Evolutionary conservation across 1,140 invertebrate species (phyloP).

Genomic region (Heliothis virescens): DNA sequence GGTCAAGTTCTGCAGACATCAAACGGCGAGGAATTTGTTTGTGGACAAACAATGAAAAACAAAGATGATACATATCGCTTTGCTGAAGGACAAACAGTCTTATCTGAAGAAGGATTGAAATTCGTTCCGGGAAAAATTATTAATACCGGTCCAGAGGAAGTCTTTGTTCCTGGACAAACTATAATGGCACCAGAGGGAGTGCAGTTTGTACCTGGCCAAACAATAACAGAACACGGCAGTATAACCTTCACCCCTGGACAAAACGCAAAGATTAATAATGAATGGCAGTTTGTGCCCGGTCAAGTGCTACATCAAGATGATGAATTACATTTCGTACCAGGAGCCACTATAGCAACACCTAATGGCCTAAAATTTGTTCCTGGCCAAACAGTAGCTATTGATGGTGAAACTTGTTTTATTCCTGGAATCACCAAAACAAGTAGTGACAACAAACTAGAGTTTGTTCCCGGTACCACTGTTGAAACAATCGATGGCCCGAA

Average conservation of each 20-base stretch:
- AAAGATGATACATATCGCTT: conserved; percentile 88
- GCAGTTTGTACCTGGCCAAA: conserved; percentile 89
- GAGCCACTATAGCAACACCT: conserved; percentile 88
- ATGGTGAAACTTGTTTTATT: conserved; percentile 84
- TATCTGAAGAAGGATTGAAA: conserved; percentile 88
- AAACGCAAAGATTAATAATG: conserved; percentile 86
- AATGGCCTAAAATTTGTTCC: conserved; percentile 89
- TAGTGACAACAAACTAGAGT: conserved; percentile 77
- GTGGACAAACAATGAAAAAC: conserved; percentile 89
- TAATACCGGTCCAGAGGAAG: conserved; percentile 80
- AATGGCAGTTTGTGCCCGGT: conserved; percentile 89
- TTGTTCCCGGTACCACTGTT: conserved; percentile 89
- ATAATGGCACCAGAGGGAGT: conserved; percentile 87
- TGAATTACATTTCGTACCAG: conserved; percentile 87
- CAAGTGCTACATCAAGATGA: conserved; percentile 85
- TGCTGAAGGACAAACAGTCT: conserved; percentile 89
- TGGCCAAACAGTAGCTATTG: conserved; percentile 87
- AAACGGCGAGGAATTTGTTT: conserved; percentile 88
- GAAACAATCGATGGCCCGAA: conserved; percentile 88
- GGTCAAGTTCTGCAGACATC: conserved; percentile 89
- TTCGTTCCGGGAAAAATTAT: conserved; percentile 89
- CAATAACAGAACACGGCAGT: conserved; percentile 85
- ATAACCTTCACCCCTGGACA: conserved; percentile 90
- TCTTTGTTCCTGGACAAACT: conserved; percentile 90
- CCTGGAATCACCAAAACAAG: conserved; percentile 86